phyloP scores from a whole-genome alignment of 1,140 invertebrate species.

The Himalopsyche phryganea region DNA sequence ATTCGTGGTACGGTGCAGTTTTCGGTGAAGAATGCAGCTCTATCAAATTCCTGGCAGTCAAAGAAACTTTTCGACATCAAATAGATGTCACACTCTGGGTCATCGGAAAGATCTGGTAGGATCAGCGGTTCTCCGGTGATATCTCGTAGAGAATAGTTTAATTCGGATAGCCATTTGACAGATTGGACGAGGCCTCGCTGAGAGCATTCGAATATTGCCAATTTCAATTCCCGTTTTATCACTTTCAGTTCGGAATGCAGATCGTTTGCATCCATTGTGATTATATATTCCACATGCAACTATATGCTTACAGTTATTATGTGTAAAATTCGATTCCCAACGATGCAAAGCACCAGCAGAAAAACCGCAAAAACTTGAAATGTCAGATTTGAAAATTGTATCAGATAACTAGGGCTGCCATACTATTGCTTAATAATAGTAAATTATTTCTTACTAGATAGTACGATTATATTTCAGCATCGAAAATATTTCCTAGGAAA shows the following conservation, averaged over 20 bases:
- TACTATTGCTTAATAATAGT: no score
- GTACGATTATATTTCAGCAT: no score
- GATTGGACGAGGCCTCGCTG: conserved; percentile 66
- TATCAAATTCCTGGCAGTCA: conserved; percentile 88
- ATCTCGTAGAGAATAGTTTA: conserved; percentile 52
- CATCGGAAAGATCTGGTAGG: background rate
- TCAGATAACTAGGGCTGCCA: no score
- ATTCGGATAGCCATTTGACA: conserved; percentile 81
- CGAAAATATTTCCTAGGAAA: no score
- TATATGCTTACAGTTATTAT: no score
- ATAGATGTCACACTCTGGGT: conserved; percentile 64
- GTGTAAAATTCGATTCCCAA: no score
- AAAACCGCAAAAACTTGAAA: no score
- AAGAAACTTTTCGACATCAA: conserved; percentile 85
- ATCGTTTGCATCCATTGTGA: conserved; percentile 30
- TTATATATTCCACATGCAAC: no score
- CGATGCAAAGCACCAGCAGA: no score
- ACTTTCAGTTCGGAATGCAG: conserved; percentile 57
- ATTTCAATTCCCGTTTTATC: conserved; percentile 63
- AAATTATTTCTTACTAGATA: no score
- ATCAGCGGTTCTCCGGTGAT: background rate
- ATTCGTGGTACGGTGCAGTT: conserved; percentile 64
- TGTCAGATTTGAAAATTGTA: no score
- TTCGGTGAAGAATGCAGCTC: conserved; percentile 80
- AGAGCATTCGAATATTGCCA: conserved; percentile 66